Evolutionary conservation across 2,888 invertebrate species (phyloP), one percentile per base, ranked within the genome.

Genomic region (Argyresthia albistria): DNA sequence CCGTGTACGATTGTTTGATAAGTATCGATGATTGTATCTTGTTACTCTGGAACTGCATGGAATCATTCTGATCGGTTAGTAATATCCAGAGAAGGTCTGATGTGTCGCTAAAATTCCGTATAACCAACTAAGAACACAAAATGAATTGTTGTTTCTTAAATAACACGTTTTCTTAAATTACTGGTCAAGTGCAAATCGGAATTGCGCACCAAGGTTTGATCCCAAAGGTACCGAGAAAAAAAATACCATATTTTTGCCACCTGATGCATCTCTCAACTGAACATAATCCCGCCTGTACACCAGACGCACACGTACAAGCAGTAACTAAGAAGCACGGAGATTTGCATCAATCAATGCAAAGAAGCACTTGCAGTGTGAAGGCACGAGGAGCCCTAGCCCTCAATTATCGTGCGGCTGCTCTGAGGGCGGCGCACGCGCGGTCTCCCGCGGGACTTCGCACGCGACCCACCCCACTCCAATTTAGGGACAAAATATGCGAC

Each of bases 371-470:
- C 43, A n/a, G 35, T 50, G 50, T 42, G 16, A 43, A 50, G 50
- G 42, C 50, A 50, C 50, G 50, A n/a, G 11, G 39, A 42, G 11
- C 16, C 46, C 64, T 65, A 70, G 69, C 78, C 80, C 72, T 76
- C 79, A 78, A 76, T 78, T 80, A 81, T 67, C 57, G 59, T 59
- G 42, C 42, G 25, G n/a, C 42, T 11, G n/a, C 49, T 15, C 25
- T 37, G 14, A 25, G 25, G 37, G 62, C 60, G 60, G 70, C 73
- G 80, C 82, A 80, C 82, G 79, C 80, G 80, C 70, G 71, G 61
- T 55, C 61, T 60, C 83, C 77, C 80, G 51, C 52, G 82, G 81
- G 82, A 81, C 61, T 56, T 55, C 58, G 70, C 82, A 82, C 83
- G 79, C 78, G 82, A 69, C 81, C 63, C 61, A 59, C 73, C 76